Evolutionary conservation across 1,140 invertebrate species (phyloP).

Genomic region (Gonatopus flavifemur): DNA sequence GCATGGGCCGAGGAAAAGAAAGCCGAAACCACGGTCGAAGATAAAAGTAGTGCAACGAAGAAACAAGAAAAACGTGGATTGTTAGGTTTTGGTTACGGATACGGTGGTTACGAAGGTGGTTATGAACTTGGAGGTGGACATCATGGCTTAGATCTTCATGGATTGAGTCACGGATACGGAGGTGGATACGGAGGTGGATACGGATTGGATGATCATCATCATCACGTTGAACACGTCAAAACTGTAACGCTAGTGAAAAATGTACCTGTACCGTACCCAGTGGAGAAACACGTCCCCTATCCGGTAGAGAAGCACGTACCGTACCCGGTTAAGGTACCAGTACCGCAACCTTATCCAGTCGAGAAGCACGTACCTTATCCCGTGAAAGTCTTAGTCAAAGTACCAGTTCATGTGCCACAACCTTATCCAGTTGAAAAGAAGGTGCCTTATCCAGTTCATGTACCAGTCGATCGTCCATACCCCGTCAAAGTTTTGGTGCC

Average conservation of each 20-base stretch:
- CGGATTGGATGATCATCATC: constrained; percentile 33
- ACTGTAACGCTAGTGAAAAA: constrained; percentile 73
- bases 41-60: constrained; percentile 50
- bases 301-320: constrained; percentile 50
- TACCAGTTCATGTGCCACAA: constrained; percentile 70
- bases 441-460: constrained; percentile 50
- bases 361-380: constrained; percentile 52
- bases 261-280: constrained; percentile 55
- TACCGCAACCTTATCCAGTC: constrained; percentile 63
- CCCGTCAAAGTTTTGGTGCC: constrained; percentile 68
- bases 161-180: constrained; percentile 17
- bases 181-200: constrained; percentile 41
- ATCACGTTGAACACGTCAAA: constrained; percentile 62
- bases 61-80: constrained; percentile 70
- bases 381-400: constrained; percentile 56
- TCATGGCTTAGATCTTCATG: constrained; percentile 16
- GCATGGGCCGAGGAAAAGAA: constrained; percentile 66
- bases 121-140: constrained; percentile 33
- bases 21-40: constrained; percentile 52
- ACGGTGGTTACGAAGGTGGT: constrained; percentile 26
- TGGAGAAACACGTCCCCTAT: constrained; percentile 53
- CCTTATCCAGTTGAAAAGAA: constrained; percentile 53
- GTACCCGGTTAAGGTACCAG: constrained; percentile 62
- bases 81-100: constrained; percentile 23
- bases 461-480: constrained; percentile 62